Evolutionary conservation across 2,888 invertebrate species (phyloP).

Genomic region (Trachelus stipa): DNA sequence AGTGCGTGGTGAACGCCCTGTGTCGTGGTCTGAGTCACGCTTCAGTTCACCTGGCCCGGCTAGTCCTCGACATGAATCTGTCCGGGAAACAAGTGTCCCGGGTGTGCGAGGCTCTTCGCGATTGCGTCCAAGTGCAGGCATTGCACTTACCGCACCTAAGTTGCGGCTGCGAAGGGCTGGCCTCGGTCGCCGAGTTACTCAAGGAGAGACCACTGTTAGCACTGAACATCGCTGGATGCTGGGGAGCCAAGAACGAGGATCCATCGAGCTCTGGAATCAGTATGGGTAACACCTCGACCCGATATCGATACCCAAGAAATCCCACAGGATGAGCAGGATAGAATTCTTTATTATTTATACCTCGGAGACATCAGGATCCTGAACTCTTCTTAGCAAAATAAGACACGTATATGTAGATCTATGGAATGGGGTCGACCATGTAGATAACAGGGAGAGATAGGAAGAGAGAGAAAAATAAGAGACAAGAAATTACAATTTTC

Average conservation of each 20-base stretch:
- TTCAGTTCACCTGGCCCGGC: slow-evolving; percentile 64
- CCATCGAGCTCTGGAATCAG: slow-evolving; percentile 69
- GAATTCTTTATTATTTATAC: neutral
- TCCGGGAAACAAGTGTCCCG: slow-evolving; percentile 70
- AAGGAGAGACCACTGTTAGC: slow-evolving; percentile 68
- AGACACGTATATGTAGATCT: too few relatives aligned
- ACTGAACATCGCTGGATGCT: slow-evolving; percentile 69
- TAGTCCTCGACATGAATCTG: slow-evolving; percentile 70
- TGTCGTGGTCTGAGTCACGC: slow-evolving; percentile 63
- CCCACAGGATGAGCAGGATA: neutral
- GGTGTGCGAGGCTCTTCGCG: slow-evolving; percentile 68
- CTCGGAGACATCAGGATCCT: neutral
- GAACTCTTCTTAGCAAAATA: neutral
- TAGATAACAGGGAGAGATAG: neutral
- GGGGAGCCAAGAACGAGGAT: slow-evolving; percentile 69
- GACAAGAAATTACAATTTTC: neutral
- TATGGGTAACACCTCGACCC: slow-evolving; percentile 62
- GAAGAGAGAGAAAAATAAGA: too few relatives aligned
- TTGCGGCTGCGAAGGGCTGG: slow-evolving; percentile 69
- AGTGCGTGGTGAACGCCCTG: slow-evolving; percentile 70
- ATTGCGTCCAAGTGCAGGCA: slow-evolving; percentile 68
- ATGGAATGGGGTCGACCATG: neutral
- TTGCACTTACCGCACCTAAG: slow-evolving; percentile 70
- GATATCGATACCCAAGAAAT: neutral
- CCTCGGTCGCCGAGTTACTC: slow-evolving; percentile 68